Percentiles rank a stretch among this genome's conserved stretches.
Conservation (phyloP, 2,113 vertebrate species). For the Crotalus horridus region DNA sequence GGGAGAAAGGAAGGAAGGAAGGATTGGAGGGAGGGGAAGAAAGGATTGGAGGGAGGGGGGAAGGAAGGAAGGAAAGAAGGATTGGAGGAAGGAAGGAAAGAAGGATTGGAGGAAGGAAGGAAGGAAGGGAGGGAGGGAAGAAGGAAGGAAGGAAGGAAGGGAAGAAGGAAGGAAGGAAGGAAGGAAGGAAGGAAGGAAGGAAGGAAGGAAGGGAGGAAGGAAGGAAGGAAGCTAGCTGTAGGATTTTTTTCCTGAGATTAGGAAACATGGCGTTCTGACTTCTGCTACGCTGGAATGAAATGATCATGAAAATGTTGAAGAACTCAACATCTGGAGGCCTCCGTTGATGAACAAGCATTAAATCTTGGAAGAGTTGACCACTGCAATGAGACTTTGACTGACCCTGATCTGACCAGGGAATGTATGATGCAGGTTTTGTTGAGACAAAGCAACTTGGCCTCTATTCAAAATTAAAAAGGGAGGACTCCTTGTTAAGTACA, state of each 20-base stretch:
- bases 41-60: too few species aligned
- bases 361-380: slow-evolving; percentile 36
- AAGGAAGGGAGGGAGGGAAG: too few species aligned
- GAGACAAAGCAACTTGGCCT: slow-evolving; percentile 46
- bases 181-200: too few species aligned
- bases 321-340: not conserved
- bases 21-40: too few species aligned
- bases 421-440: slow-evolving; percentile 24
- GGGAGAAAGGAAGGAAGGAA: too few species aligned
- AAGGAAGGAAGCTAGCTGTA: not conserved
- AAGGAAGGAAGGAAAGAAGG: not conserved
- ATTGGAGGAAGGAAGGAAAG: too few species aligned
- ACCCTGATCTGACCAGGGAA: slow-evolving; percentile 32
- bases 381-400: slow-evolving; percentile 26
- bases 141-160: too few species aligned
- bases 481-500: slow-evolving; percentile 47
- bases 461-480: slow-evolving; percentile 46
- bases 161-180: too few species aligned
- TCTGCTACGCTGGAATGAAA: not conserved
- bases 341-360: not conserved
- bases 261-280: not conserved
- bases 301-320: not conserved
- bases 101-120: too few species aligned
- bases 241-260: not conserved
- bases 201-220: not conserved